A percentile compares a stretch with the other conserved stretches of the same genome.
phyloP scores from a whole-genome alignment of 2,113 vertebrate genomes.

The Corythoichthys haematopterus region DNA sequence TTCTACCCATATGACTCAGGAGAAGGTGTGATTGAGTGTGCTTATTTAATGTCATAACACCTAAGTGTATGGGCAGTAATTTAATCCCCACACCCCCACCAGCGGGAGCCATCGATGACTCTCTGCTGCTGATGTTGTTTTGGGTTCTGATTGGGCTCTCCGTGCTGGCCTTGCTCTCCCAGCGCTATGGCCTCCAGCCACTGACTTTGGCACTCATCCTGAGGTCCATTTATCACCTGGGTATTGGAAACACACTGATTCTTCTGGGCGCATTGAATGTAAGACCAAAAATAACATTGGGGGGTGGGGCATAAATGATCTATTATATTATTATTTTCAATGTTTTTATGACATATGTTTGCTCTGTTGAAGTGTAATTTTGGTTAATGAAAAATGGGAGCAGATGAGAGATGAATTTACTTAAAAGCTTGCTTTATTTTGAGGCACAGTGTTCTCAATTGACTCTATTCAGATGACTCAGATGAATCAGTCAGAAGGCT shows the following conservation, averaged over 20 bases:
- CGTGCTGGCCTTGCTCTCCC: constrained; percentile 81
- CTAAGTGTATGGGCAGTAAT: not conserved
- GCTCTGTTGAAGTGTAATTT: not conserved
- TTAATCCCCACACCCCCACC: not conserved
- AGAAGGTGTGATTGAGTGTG: constrained; percentile 56
- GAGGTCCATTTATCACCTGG: constrained; percentile 89
- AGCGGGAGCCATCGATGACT: constrained; percentile 83
- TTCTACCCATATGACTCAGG: constrained; percentile 90
- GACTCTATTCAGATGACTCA: too few relatives aligned
- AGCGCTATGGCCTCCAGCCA: constrained; percentile 84
- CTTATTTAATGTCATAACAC: not conserved
- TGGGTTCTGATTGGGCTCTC: constrained; percentile 89
- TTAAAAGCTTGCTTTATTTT: too few relatives aligned
- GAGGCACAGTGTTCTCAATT: too few relatives aligned
- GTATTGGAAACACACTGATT: constrained; percentile 89
- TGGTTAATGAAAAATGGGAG: not conserved
- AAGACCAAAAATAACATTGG: constrained; percentile 14
- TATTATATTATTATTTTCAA: not conserved
- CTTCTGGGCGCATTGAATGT: constrained; percentile 80
- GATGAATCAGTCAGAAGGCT: too few relatives aligned
- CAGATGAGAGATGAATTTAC: too few relatives aligned
- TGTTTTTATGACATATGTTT: not conserved
- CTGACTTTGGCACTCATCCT: constrained; percentile 86
- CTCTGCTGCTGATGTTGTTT: constrained; percentile 83
- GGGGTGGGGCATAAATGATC: too few relatives aligned